Evolutionary conservation across 2,113 vertebrate species (phyloP).

Genomic region (Rynchops niger): DNA sequence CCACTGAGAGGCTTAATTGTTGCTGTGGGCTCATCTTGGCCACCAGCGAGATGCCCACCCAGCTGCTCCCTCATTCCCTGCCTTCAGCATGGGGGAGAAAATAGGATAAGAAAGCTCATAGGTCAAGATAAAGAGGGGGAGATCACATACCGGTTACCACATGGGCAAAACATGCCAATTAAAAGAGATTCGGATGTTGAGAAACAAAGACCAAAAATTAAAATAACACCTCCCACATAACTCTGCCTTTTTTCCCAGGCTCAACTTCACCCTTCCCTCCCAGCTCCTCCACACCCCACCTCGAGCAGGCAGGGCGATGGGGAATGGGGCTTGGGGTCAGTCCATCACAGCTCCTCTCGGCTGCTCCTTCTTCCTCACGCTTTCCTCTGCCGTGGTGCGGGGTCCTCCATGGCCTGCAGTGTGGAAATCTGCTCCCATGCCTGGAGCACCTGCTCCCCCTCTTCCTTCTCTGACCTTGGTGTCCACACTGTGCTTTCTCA

Average conservation of each 20-base stretch:
- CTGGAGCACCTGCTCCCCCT: neutral
- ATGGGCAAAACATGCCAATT: neutral
- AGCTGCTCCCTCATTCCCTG: neutral
- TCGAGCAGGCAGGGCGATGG: rapidly evolving
- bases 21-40: neutral
- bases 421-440: neutral
- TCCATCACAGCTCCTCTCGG: neutral
- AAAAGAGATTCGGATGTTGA: neutral
- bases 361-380: neutral
- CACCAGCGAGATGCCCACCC: neutral
- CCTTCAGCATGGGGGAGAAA: neutral
- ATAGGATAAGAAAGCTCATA: neutral
- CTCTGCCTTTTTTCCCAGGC: neutral
- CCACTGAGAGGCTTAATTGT: neutral
- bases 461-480: neutral
- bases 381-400: neutral
- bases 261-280: neutral
- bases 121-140: neutral
- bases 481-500: neutral
- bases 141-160: neutral
- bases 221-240: neutral
- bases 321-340: no score
- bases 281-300: neutral
- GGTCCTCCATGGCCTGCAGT: neutral
- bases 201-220: neutral